These are phyloP conservation scores for Odontamblyopus lacepedii DNA, from an alignment of 2,797 vertebrate species.

Conservation along the genomic window DNA sequence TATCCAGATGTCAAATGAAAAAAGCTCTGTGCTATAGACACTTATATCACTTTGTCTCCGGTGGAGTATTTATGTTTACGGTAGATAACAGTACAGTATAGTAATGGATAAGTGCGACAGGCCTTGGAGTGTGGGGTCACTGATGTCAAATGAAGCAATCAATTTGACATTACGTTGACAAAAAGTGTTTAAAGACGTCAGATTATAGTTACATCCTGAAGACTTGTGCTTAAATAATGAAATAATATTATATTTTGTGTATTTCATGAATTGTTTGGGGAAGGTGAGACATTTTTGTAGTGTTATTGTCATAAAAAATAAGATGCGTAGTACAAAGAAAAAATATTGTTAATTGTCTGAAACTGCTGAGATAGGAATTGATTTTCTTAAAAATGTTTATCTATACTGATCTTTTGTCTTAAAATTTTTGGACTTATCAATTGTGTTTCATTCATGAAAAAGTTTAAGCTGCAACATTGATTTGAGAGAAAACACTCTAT, in stretches of 20 bases:
- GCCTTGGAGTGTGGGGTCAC: neutral
- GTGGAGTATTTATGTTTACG: conserved; percentile 8
- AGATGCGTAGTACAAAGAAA: neutral
- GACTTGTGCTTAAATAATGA: neutral
- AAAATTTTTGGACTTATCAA: neutral
- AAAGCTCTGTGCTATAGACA: conserved; percentile 19
- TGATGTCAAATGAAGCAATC: conserved; percentile 8
- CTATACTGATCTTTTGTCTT: neutral
- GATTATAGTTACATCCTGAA: neutral
- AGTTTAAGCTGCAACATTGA: neutral
- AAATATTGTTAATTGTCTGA: neutral
- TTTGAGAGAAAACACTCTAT: neutral
- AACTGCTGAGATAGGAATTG: neutral
- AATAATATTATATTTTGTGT: neutral
- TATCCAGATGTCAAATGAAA: conserved; percentile 45
- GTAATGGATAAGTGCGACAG: neutral
- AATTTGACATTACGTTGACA: neutral
- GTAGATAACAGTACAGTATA: conserved; percentile 4
- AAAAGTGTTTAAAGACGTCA: neutral
- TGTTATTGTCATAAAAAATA: neutral
- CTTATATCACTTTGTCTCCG: conserved; percentile 10
- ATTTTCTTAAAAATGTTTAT: neutral
- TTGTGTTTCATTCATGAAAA: neutral
- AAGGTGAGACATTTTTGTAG: neutral
- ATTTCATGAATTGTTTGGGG: neutral